These are phyloP conservation scores for Panagrolaimus sp. DNA, from an alignment of 1,140 invertebrate species.

Conservation along the genomic window DNA sequence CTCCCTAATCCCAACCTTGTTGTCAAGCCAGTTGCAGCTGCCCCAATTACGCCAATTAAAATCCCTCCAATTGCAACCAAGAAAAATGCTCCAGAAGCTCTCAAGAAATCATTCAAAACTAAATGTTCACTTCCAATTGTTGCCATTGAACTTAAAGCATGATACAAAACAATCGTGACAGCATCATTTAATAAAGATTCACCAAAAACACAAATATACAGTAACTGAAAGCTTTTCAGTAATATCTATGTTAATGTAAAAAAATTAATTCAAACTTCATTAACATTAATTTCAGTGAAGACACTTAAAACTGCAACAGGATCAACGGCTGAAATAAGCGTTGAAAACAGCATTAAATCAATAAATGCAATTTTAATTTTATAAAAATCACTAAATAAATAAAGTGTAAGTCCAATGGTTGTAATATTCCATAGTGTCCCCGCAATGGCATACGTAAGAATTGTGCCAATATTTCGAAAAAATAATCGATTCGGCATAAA, in stretches of 20 bases:
- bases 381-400: conserved; percentile 28
- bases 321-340: conserved; percentile 94
- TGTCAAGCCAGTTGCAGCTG: conserved; percentile 43
- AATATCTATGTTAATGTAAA: too few species aligned
- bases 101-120: conserved; percentile 41
- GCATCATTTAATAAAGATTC: conserved; percentile 64
- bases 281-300: conserved; percentile 37
- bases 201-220: conserved; percentile 97
- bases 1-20: conserved; percentile 38
- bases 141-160: conserved; percentile 40
- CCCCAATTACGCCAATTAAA: conserved; percentile 41
- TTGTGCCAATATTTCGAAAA: conserved; percentile 90
- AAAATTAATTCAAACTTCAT: conserved; percentile 34
- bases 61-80: conserved; percentile 47
- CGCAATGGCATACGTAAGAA: conserved; percentile 85
- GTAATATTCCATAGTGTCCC: conserved; percentile 61
- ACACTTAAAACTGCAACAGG: conserved; percentile 73
- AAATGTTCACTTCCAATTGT: conserved; percentile 43
- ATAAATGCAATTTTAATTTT: conserved; percentile 27
- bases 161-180: conserved; percentile 32
- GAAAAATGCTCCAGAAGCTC: conserved; percentile 41
- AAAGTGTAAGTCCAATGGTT: conserved; percentile 35
- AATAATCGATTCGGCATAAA: conserved; percentile 92
- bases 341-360: conserved; percentile 80
- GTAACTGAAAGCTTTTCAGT: conserved; percentile 80